phyloP scores from a whole-genome alignment of 37 sponge, comb jelly and placozoan species.

The Hexactinellida sp. region DNA sequence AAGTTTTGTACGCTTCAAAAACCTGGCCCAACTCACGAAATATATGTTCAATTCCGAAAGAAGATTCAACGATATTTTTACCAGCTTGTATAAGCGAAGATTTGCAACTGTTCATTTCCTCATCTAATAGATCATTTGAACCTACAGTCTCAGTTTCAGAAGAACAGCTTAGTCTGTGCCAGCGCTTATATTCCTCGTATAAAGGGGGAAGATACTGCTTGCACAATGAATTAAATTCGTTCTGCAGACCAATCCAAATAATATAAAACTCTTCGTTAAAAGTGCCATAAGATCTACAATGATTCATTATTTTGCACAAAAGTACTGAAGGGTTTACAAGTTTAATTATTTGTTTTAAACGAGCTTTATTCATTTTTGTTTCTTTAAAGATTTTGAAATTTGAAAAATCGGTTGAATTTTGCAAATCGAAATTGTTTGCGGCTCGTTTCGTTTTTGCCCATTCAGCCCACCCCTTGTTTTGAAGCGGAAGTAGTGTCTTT shows the following conservation, averaged over 20 bases:
- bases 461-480: neutral
- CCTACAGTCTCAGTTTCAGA: neutral
- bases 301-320: neutral
- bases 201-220: neutral
- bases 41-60: slow-evolving; percentile 18
- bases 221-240: neutral
- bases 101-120: neutral
- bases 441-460: neutral
- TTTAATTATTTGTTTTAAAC: neutral
- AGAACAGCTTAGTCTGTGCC: neutral
- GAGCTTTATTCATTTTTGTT: neutral
- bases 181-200: neutral
- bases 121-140: neutral
- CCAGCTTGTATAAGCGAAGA: neutral
- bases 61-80: neutral
- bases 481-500: slow-evolving; percentile 20
- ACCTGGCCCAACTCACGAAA: slow-evolving; percentile 14
- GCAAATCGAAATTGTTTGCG: neutral
- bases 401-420: neutral
- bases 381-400: neutral
- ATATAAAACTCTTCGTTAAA: neutral
- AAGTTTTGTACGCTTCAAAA: neutral
- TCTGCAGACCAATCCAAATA: neutral
- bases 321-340: neutral
- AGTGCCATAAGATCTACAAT: neutral